Conservation (phyloP, 2,797 vertebrate species). For the Microcaecilia unicolor region DNA sequence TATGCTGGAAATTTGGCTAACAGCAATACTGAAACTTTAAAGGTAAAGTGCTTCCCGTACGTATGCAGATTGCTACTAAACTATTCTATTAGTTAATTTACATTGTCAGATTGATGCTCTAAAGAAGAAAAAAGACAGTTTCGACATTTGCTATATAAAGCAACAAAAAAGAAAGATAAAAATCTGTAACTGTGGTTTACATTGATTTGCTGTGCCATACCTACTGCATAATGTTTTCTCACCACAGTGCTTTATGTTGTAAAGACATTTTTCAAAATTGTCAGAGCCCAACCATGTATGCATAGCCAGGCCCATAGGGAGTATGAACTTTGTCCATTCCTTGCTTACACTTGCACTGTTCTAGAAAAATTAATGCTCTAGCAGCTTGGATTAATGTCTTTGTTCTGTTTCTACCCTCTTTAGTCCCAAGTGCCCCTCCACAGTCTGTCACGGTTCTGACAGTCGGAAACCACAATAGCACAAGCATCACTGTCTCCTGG, state of each 20-base stretch:
- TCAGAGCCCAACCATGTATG: conserved; percentile 1
- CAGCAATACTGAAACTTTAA: too few species aligned
- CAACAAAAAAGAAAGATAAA: not conserved
- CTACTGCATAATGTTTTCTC: conserved; percentile 16
- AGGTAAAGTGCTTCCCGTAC: too few species aligned
- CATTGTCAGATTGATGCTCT: too few species aligned
- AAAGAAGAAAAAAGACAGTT: too few species aligned
- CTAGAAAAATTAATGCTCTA: conserved; percentile 1
- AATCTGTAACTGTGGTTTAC: not conserved
- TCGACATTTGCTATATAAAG: not conserved
- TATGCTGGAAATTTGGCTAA: too few species aligned
- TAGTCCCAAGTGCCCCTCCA: conserved; percentile 82
- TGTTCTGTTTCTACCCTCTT: conserved; percentile 51
- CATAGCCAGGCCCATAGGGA: conserved; percentile 6
- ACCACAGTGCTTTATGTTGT: not conserved
- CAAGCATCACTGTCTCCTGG: conserved; percentile 97
- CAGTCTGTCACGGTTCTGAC: conserved; percentile 94
- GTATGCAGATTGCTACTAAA: too few species aligned
- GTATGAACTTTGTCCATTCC: not conserved
- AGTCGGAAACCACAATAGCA: conserved; percentile 93
- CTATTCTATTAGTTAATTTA: too few species aligned
- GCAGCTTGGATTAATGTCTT: conserved; percentile 6
- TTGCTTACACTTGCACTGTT: conserved; percentile 7
- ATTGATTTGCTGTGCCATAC: conserved; percentile 8
- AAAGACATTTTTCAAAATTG: conserved; percentile 16